Percentiles rank a stretch among this genome's conserved stretches.
phyloP scores from a whole-genome alignment of 2,797 vertebrate species.

The Microctenopoma steveboyesi region DNA sequence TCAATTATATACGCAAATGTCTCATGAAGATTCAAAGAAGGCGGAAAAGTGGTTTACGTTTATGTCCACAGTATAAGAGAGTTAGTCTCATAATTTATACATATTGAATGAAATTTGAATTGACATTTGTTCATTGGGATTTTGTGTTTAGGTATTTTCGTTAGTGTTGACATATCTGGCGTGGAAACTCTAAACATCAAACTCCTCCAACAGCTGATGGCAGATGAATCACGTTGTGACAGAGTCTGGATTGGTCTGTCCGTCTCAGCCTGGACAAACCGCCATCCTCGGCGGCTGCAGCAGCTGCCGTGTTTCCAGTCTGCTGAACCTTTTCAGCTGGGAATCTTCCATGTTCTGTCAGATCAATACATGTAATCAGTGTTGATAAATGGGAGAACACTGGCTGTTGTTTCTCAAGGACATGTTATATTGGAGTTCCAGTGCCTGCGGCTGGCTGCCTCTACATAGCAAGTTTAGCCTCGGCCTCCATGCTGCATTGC shows the following conservation, averaged over 20 bases:
- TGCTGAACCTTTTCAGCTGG: constrained; percentile 66
- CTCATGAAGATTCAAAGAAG: not conserved
- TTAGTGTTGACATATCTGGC: not conserved
- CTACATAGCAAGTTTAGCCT: not conserved
- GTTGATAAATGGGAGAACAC: constrained; percentile 82
- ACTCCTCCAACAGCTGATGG: not conserved
- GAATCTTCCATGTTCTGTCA: constrained; percentile 67
- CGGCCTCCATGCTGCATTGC: not conserved
- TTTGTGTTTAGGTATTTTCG: not conserved
- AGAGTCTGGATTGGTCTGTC: not conserved
- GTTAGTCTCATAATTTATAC: not conserved
- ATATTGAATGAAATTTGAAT: not conserved
- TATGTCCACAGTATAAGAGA: not conserved
- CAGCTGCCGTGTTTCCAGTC: constrained; percentile 60
- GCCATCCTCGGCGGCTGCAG: not conserved
- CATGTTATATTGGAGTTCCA: constrained; percentile 59
- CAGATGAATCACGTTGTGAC: not conserved
- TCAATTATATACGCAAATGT: constrained; percentile 19
- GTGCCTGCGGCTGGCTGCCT: not conserved
- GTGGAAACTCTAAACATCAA: not conserved
- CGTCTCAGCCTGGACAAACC: constrained; percentile 6
- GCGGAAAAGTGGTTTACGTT: not conserved
- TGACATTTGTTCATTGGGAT: not conserved
- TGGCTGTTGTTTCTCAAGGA: constrained; percentile 78
- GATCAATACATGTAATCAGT: constrained; percentile 88